phyloP scores from a whole-genome alignment of 2,113 vertebrate genomes.

The Pseudopipra pipra region DNA sequence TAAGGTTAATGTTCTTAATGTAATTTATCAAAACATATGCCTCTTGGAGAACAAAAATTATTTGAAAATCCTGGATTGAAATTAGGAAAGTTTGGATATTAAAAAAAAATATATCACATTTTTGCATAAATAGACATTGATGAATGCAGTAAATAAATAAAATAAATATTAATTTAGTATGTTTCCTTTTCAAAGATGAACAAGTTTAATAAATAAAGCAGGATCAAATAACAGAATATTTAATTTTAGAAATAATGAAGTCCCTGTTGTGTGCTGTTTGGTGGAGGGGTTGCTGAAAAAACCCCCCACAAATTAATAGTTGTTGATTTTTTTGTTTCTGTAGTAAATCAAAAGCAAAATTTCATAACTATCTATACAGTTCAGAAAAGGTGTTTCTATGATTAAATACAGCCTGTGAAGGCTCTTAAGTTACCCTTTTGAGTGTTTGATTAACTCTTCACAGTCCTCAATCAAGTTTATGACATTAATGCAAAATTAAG shows the following conservation, averaged over 20 bases:
- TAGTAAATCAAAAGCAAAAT: not conserved
- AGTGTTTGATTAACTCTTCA: not conserved
- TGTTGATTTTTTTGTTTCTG: not conserved
- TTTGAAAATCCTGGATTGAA: not conserved
- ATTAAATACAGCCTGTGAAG: not conserved
- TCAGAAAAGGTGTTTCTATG: not conserved
- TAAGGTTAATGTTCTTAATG: not conserved
- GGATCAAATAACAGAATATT: not conserved
- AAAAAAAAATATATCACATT: not conserved
- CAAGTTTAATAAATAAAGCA: not conserved
- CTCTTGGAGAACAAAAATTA: not conserved
- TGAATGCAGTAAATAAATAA: not conserved
- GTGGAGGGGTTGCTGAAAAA: not conserved
- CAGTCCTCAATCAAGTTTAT: not conserved
- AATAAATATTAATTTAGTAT: not conserved
- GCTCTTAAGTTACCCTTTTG: not conserved
- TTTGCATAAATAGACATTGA: not conserved
- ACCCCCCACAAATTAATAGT: not conserved
- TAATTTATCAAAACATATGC: not conserved
- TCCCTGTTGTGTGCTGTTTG: not conserved
- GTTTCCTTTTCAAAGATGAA: not conserved
- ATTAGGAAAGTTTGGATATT: not conserved
- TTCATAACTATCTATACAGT: not conserved
- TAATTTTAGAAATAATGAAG: not conserved
- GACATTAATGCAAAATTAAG: not conserved